Evolutionary conservation across 1,140 invertebrate species (phyloP).

Genomic region (Sinella curviseta): DNA sequence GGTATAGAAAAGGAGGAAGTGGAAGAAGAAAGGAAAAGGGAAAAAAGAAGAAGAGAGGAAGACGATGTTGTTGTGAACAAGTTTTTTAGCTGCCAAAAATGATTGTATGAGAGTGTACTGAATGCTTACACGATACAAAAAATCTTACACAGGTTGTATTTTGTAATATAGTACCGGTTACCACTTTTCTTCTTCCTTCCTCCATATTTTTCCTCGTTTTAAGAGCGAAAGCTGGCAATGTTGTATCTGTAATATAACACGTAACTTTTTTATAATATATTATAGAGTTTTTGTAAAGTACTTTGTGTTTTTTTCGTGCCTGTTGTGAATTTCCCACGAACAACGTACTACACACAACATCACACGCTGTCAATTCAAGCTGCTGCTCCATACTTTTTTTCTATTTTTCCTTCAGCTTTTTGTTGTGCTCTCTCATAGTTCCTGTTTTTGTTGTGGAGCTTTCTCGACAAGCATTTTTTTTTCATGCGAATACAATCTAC

Average conservation of each 20-base stretch:
- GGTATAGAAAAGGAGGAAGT: no score
- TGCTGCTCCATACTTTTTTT: background rate
- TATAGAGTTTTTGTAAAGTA: background rate
- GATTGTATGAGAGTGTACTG: no score
- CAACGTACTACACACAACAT: background rate
- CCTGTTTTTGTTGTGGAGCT: background rate
- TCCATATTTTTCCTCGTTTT: background rate
- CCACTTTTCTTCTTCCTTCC: background rate
- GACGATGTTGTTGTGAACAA: background rate
- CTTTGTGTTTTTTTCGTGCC: no score
- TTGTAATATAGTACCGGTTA: background rate
- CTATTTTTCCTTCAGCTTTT: background rate
- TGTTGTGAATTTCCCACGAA: slow-evolving; percentile 14
- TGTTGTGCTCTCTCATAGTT: background rate
- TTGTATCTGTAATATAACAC: no score
- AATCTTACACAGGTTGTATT: background rate
- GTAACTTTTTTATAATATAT: background rate
- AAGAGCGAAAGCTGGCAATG: background rate
- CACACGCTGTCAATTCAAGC: slow-evolving; percentile 13
- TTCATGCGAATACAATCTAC: no score
- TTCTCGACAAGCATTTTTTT: no score
- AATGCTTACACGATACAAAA: no score
- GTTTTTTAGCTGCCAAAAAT: background rate
- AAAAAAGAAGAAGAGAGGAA: background rate
- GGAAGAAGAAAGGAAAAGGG: background rate